Evolutionary conservation across 2,797 vertebrate genomes (phyloP), one percentile per base, ranked within the genome.

Genomic region (Protonibea diacanthus): DNA sequence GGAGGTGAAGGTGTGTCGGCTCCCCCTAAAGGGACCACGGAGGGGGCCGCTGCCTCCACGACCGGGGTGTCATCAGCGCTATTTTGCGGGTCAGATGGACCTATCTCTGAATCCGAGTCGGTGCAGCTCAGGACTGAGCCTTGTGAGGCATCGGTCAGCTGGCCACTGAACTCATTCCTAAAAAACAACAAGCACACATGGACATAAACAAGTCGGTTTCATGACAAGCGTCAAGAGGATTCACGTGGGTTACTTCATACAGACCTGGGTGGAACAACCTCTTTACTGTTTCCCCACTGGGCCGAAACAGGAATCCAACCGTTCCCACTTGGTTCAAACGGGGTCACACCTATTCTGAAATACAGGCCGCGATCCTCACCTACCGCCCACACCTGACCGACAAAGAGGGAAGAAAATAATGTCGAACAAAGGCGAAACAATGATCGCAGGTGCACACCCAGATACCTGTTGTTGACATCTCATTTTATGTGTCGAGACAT

Each of bases 321-420:
- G 73, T 94, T 97, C 61, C 98, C 98, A 1, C 97, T 99, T 11
- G 98, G 96, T 86, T 99, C 97, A 2, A 94, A 96, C 12, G 91
- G 92, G 0, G 97, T 97, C 66, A 99, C 94, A 0, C 97, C 97
- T 80, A 97, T 96, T 15, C 98, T 96, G 79, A 98, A 99, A 90
- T 98, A 98, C 76, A 99, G 84, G 0, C 95, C 93, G 21, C 97
- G 95, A 89, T 99, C 97, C 74, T 98, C 96, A 51, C 96, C 88
- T 0, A 99, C 94, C 1, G 96, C 98, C 97, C 97, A 99, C 52
- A 99, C 97, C 98, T 99, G 85, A 67, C 42, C 72, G 56, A 25
- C 11, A 23, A 25, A 61, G 8, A 51, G n/a, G 58, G 1, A 47
- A 56, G 4, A 20, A 47, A 51, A 29, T 1, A 23, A 51, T 12